Base-by-base conservation (phyloP, 2,888 invertebrate species). In the Rotaria socialis region DNA sequence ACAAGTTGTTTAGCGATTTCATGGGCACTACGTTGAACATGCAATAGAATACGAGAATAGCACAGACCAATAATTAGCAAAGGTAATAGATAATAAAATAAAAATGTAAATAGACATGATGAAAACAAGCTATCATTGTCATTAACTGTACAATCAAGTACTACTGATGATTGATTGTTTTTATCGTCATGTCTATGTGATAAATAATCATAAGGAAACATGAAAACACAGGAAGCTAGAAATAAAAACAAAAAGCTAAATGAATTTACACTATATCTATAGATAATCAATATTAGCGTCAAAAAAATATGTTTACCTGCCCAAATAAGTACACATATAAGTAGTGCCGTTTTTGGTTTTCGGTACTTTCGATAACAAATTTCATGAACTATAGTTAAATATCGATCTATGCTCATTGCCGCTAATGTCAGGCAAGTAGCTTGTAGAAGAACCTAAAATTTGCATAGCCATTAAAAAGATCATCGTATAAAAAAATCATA, bases 331-430 rank as follows among this genome's bases (percentile, higher is more conserved):
- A 80, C 2, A 80, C 80, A 80, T 3, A 47, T 80, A 47, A 80
- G 24, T 4, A 24, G 11, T 4, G 80, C 80, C 14, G 11, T 7
- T 14, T n/a, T 47, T 1, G 47, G 24, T 47, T 7, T 80, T 47
- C 80, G 80, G 10, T 14, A 80, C 4, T 11, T 22, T 1, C 24
- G 75, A 85, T 84, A 75, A 41, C 14, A 75, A 74, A 24, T 41
- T 27, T 47, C 56, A 58, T 43, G 74, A 75, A 41, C 86, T 43
- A 80, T 47, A 47, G 1, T n/a, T 3, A 80, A 80, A 47, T 80
- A 80, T 58, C 86, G 52, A 60, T 86, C 85, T 19, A 86, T 86
- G 41, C 85, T 86, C 86, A 86, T 86, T 24, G 80, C 80, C 52
- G 86, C 85, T 10, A 86, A 52, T 11, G 86, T 86, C 55, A 55